Evolutionary conservation across 2,113 vertebrate genomes (phyloP), one percentile per base, ranked within the genome.

Genomic region (Coptodon rendalli): DNA sequence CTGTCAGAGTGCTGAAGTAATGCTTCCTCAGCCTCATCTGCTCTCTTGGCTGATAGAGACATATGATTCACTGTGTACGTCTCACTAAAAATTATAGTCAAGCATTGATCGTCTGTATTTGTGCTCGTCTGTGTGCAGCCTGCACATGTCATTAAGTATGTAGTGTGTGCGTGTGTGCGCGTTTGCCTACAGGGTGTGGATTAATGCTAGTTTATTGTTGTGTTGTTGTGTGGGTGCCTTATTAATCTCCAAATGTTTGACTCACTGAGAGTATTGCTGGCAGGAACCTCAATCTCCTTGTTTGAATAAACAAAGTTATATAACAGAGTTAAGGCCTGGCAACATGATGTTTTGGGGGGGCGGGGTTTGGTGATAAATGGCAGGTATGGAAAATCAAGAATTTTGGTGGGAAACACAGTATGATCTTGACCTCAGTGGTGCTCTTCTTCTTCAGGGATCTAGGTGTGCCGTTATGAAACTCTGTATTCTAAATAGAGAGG

Each of bases 1-100:
- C 87, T 83, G 66, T 86, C 63, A 50, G 61, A 88, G 89, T 50
- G 76, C 76, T 90, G 86, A 91, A 81, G 89, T 91, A 94, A 94
- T 86, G 82, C 66, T 91, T 53, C 71, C 19, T 86, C 22, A 13
- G 9, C 29, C 36, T 79, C 80, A 73, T 89, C 84, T 90, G 84
- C 57, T 89, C 34, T 40, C 36, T 81, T 80, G 82, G 53, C 87
- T 83, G 50, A 87, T 76, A 81, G 78, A 84, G 53, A 63, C 16
- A 80, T 56, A 90, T 89, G 89, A 92, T 88, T 88, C 89, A 89
- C 92, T 93, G 80, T 17, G 85, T 52, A 22, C 52, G 63, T 86
- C 57, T 78, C 52, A 17, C 48, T 31, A 91, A 76, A 85, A 89
- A 82, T 50, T 87, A 38, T 50, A 52, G 52, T 66, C 6, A 82